Evolutionary conservation across 2,797 vertebrate genomes (phyloP), one percentile per base, ranked within the genome.

Genomic region (Pempheris klunzingeri): DNA sequence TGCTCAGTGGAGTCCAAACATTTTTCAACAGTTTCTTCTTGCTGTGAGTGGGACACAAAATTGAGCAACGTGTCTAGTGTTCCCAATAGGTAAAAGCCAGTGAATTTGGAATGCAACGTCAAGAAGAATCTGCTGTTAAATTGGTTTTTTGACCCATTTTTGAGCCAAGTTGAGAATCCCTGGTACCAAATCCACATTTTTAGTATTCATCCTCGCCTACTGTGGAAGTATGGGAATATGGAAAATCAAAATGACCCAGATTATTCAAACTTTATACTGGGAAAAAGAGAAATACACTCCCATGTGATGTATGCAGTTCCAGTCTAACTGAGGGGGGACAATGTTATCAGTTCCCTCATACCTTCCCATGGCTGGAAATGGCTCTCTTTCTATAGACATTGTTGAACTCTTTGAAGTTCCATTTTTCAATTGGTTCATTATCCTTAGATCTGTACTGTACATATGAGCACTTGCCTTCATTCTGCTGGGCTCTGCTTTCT

Each of bases 391-490:
- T 15, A 3, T 13, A 71, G 41, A 34, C 50, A 63, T 65, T 77
- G 54, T 79, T 70, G 47, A 38, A 9, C 24, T 77, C 30, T 80
- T 49, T 22, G 0, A 20, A 54, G 34, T 18, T 57, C 68, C n/a
- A 14, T n/a, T 59, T 53, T 63, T 73, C 22, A 49, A 65, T 62
- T 59, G 54, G 63, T 67, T 88, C 67, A 85, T 82, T 82, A 67
- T 72, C 49, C 39, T 72, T 39, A 43, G 50, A 70, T 61, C 54
- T 15, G 7, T 26, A 38, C 41, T 53, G 24, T 36, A 38, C 53
- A 47, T 69, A 22, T 77, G 54, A 28, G 58, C 64, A 63, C 30
- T 8, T 52, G 52, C 38, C 32, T 58, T 71, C 32, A 30, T 64
- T 64, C 44, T 67, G 47, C 59, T 18, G 22, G 44, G 36, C 30